phyloP scores from a whole-genome alignment of 2,797 vertebrate species.

The Ibycter americanus region DNA sequence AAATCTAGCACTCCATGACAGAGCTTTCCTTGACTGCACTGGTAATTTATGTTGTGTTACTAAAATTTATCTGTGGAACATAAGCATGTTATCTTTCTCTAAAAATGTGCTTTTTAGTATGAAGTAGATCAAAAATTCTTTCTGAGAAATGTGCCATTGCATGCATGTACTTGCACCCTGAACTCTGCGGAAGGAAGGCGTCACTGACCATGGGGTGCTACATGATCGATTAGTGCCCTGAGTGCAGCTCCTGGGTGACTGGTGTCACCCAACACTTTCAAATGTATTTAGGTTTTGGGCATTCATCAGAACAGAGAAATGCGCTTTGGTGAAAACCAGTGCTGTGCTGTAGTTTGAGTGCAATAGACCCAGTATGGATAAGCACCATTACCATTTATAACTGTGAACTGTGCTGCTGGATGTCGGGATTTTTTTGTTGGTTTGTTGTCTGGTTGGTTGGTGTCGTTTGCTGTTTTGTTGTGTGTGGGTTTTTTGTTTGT shows the following conservation, averaged over 20 bases:
- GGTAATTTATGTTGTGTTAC: not conserved
- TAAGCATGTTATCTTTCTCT: not conserved
- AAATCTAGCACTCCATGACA: not conserved
- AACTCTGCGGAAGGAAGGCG: not conserved
- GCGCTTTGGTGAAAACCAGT: not conserved
- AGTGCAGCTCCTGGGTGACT: not conserved
- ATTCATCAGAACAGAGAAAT: not conserved
- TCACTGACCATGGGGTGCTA: accelerated
- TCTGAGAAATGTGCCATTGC: not conserved
- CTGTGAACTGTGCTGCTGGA: not conserved
- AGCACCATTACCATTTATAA: not conserved
- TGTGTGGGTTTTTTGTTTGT: not conserved
- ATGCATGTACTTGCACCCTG: not conserved
- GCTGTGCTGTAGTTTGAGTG: not conserved
- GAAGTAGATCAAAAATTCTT: not conserved
- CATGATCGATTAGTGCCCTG: not conserved
- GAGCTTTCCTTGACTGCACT: not conserved
- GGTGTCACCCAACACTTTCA: not conserved
- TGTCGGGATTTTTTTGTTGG: not conserved
- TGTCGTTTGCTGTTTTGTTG: not conserved
- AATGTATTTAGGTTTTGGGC: not conserved
- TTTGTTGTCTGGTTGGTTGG: not conserved
- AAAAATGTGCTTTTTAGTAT: not conserved
- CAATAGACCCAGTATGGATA: too few relatives aligned
- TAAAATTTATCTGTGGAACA: not conserved